Percentiles rank a stretch among this genome's conserved stretches.
phyloP scores from a whole-genome alignment of 1,140 invertebrate genomes.

The Grapholita molesta region DNA sequence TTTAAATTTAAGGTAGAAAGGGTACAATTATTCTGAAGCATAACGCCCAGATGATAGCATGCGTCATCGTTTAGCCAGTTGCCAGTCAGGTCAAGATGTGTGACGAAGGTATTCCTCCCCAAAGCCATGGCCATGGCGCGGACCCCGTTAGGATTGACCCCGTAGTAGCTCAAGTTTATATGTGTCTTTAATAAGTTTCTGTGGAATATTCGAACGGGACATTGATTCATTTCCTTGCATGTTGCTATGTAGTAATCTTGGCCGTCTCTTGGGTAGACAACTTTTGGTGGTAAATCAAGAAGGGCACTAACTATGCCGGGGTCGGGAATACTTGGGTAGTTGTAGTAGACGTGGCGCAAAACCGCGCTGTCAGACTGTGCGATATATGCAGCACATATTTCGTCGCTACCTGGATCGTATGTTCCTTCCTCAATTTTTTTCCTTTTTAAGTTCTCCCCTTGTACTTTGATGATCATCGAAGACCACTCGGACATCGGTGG shows the following conservation, averaged over 20 bases:
- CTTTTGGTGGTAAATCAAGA: slow-evolving; percentile 49
- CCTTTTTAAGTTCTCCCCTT: not conserved
- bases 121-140: slow-evolving; percentile 61
- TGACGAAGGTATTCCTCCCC: slow-evolving; percentile 54
- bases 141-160: slow-evolving; percentile 59
- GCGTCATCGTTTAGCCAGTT: slow-evolving; percentile 66
- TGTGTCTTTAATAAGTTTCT: slow-evolving; percentile 48
- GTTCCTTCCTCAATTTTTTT: slow-evolving; percentile 27
- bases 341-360: slow-evolving; percentile 66
- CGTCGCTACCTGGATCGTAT: slow-evolving; percentile 50
- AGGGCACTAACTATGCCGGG: slow-evolving; percentile 72
- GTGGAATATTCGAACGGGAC: slow-evolving; percentile 58
- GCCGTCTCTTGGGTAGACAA: slow-evolving; percentile 61
- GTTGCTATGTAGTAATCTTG: slow-evolving; percentile 60
- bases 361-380: slow-evolving; percentile 68
- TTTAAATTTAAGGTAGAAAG: slow-evolving; percentile 62
- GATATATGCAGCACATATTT: slow-evolving; percentile 56
- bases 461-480: slow-evolving; percentile 27
- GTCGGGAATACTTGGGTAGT: slow-evolving; percentile 69
- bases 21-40: slow-evolving; percentile 53
- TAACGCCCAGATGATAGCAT: slow-evolving; percentile 65
- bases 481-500: slow-evolving; percentile 47
- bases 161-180: slow-evolving; percentile 72
- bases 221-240: slow-evolving; percentile 66
- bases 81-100: slow-evolving; percentile 62